phyloP scores from a whole-genome alignment of 1,140 invertebrate genomes.

The Globodera ellingtonae region DNA sequence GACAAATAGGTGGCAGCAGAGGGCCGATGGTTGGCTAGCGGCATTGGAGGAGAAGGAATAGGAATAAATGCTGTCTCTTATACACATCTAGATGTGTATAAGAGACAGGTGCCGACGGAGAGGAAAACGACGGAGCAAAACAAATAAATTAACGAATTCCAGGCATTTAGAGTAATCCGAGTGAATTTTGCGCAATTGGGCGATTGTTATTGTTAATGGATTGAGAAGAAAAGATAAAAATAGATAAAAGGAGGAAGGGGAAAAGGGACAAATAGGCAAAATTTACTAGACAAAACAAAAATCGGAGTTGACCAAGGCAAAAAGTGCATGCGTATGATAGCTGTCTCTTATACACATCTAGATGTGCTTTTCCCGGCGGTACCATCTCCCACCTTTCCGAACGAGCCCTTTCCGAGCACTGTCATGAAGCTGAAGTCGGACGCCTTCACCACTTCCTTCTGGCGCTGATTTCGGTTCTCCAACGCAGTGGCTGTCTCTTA shows the following conservation, averaged over 20 bases:
- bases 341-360: too few species aligned
- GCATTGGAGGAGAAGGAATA: background rate
- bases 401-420: slow-evolving; percentile 96
- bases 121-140: background rate
- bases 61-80: too few species aligned
- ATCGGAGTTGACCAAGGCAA: too few species aligned
- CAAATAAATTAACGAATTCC: slow-evolving; percentile 1
- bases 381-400: slow-evolving; percentile 80
- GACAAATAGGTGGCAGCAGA: background rate
- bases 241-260: background rate
- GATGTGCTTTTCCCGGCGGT: too few species aligned
- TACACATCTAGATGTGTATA: too few species aligned
- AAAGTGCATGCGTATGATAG: too few species aligned
- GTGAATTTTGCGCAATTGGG: background rate
- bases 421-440: slow-evolving; percentile 97
- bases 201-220: background rate
- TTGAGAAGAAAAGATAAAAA: background rate
- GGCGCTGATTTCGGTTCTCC: slow-evolving; percentile 11
- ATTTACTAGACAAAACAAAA: too few species aligned
- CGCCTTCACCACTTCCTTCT: slow-evolving; percentile 86
- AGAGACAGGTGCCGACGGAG: background rate
- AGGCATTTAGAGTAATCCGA: background rate
- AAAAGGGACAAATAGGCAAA: too few species aligned
- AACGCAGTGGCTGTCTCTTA: too few species aligned
- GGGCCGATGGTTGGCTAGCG: background rate